Conservation (phyloP, 1,140 invertebrate species). For the Ditylenchus dipsaci region DNA sequence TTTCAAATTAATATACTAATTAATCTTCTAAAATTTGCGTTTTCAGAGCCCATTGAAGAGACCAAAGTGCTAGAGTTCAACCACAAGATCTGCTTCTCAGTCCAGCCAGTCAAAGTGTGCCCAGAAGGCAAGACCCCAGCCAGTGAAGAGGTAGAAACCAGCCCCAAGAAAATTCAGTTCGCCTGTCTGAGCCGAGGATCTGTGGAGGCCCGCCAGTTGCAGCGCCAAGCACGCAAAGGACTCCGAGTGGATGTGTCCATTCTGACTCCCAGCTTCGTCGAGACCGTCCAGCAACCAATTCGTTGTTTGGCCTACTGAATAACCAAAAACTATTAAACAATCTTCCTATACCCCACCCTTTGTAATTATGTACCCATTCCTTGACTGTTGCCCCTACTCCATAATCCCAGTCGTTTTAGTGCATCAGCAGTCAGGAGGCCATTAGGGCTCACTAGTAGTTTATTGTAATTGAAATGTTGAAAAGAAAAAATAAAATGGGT, state of each 20-base stretch:
- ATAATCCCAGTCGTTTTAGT: no score
- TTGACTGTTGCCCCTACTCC: no score
- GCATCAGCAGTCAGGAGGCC: no score
- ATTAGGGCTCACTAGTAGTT: no score
- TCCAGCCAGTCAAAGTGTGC: conserved; percentile 34
- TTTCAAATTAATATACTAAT: no score
- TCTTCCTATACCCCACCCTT: no score
- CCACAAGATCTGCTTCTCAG: conserved; percentile 46
- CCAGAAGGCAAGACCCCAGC: conserved; percentile 12
- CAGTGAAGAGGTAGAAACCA: neutral
- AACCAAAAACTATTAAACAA: no score
- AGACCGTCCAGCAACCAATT: neutral
- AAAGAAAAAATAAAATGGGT: no score
- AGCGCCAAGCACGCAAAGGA: neutral
- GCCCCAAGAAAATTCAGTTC: conserved; percentile 26
- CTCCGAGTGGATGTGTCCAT: neutral
- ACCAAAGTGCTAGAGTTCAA: conserved; percentile 21
- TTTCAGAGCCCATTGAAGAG: conserved; percentile 19
- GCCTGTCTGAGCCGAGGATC: conserved; percentile 41
- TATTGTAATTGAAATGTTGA: no score
- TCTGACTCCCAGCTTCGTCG: neutral
- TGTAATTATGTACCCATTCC: no score
- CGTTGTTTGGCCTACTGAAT: neutral
- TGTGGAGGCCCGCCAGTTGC: conserved; percentile 18
- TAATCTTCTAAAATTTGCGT: neutral